Evolutionary conservation across 2,888 invertebrate species (phyloP), one percentile per base, ranked within the genome.

Genomic region (Coelopa pilipes): DNA sequence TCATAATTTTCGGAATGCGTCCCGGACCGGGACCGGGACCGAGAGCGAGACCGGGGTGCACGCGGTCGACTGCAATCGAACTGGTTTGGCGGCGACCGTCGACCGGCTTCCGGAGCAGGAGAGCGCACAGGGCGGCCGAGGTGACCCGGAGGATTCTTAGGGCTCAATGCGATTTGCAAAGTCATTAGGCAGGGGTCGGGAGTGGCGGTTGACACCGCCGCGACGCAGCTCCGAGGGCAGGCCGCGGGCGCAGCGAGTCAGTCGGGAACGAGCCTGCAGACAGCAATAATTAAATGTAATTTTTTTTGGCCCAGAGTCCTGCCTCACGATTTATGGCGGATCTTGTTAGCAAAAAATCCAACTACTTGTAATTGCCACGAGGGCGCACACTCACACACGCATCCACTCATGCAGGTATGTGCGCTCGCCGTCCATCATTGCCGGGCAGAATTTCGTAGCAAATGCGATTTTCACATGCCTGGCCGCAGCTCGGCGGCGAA

Each of bases 381-480:
- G 4, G 2, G 21, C 59, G 46, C 15, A 1, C 19, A 63, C 19
- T 5, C 46, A 17, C 19, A 46, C 19, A n/a, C 17, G 45, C 47
- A n/a, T 19, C 45, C 46, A 63, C 50, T 15, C 24, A 50, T 24
- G 19, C 15, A 12, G 7, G 21, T 15, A 49, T n/a, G n/a, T n/a
- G n/a, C 34, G 34, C 34, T 7, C 7, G 34, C 24, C 50, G 50
- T 66, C 50, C 19, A 66, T 66, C 66, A 66, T 50, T 49, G 11
- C 21, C 17, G 49, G 50, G 13, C 66, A 66, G 15, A 66, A 50
- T 21, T 50, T 50, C 24, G 66, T 50, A 49, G 66, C 66, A 50
- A 66, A 66, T 66, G 19, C 50, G 66, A 50, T 66, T 24, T 66
- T 21, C 66, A 34, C 66, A 66, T 66, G 66, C 49, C 19, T 47